These are phyloP conservation scores for Vulpes ferrilata DNA, from an alignment of 2,113 vertebrate genomes.

Conservation along the genomic window DNA sequence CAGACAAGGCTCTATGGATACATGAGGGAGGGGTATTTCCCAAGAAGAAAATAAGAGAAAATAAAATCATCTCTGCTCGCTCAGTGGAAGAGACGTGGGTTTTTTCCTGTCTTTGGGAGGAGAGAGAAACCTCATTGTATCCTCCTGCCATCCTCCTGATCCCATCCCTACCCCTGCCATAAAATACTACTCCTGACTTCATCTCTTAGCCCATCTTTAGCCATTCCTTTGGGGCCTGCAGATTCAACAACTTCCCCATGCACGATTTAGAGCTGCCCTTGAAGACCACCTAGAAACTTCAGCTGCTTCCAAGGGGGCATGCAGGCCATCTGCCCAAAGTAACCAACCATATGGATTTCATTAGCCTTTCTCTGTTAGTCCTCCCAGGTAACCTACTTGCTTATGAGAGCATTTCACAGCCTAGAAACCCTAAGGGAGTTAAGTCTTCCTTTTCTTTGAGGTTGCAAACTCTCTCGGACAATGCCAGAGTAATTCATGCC, in stretches of 20 bases:
- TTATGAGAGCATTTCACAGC: constrained; percentile 77
- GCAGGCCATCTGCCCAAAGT: constrained; percentile 76
- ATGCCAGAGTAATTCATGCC: constrained; percentile 70
- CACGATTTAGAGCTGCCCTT: constrained; percentile 66
- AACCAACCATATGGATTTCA: constrained; percentile 77
- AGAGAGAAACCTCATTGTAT: constrained; percentile 19
- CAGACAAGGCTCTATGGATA: constrained; percentile 20
- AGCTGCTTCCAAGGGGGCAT: constrained; percentile 56
- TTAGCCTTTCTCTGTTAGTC: constrained; percentile 67
- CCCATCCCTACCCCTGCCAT: constrained; percentile 9
- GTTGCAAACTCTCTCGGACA: constrained; percentile 62
- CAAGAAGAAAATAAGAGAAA: constrained; percentile 39
- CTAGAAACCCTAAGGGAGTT: constrained; percentile 70
- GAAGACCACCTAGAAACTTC: constrained; percentile 72
- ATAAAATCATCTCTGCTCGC: constrained; percentile 30
- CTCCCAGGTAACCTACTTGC: constrained; percentile 79
- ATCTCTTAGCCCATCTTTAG: constrained; percentile 49
- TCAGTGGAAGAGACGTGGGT: not conserved
- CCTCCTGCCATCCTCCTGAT: not conserved
- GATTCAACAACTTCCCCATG: not conserved
- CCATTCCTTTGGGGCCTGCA: constrained; percentile 21
- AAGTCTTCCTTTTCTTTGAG: constrained; percentile 61
- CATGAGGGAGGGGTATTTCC: not conserved
- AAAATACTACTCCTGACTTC: constrained; percentile 52
- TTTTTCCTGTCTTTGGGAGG: not conserved